A percentile compares a stretch with the other conserved stretches of the same genome.
phyloP scores from a whole-genome alignment of 2,888 invertebrate genomes.

The Agonopterix alstromeriana region DNA sequence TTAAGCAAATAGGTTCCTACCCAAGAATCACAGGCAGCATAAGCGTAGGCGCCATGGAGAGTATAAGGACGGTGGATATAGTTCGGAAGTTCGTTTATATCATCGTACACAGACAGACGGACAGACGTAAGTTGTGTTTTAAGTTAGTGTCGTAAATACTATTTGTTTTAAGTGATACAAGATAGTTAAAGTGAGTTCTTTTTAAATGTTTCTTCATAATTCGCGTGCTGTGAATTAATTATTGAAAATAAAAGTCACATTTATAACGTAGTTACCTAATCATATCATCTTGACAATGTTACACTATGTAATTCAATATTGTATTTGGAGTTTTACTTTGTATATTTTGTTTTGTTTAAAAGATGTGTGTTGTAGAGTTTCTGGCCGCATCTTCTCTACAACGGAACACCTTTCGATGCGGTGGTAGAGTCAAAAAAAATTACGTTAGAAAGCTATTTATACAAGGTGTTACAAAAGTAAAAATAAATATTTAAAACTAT shows the following conservation, averaged over 20 bases:
- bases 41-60: constrained; percentile 50
- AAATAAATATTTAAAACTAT: too few relatives aligned
- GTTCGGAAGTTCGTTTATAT: constrained; percentile 46
- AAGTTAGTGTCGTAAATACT: constrained; percentile 26
- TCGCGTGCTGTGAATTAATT: neutral
- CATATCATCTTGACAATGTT: too few relatives aligned
- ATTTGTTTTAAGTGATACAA: neutral
- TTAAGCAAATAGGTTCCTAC: too few relatives aligned
- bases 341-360: too few relatives aligned
- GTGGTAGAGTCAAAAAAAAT: neutral
- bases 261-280: neutral
- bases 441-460: too few relatives aligned
- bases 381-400: too few relatives aligned
- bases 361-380: too few relatives aligned
- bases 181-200: neutral
- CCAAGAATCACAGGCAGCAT: neutral
- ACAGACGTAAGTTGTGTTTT: constrained; percentile 48
- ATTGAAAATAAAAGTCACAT: neutral
- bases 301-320: too few relatives aligned
- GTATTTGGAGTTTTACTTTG: neutral
- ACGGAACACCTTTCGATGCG: too few relatives aligned
- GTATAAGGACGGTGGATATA: constrained; percentile 52
- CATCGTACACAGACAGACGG: constrained; percentile 44
- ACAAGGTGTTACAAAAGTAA: too few relatives aligned
- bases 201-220: neutral